Evolutionary conservation across 2,113 vertebrate genomes (phyloP).

Genomic region (Phainopepla nitens): DNA sequence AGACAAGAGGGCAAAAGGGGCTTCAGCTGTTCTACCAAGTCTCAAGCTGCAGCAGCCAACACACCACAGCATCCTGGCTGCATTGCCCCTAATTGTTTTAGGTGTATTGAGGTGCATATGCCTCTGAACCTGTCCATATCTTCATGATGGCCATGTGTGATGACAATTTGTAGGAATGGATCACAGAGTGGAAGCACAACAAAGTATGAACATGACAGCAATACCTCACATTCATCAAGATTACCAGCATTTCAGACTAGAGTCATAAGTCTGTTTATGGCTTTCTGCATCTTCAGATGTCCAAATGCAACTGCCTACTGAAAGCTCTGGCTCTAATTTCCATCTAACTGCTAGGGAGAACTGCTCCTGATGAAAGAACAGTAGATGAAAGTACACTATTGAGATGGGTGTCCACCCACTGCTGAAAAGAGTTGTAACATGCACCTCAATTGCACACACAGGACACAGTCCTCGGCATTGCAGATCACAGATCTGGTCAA

Average conservation of each 20-base stretch:
- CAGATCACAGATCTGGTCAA: background rate
- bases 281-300: background rate
- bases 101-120: background rate
- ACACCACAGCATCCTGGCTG: background rate
- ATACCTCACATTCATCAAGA: background rate
- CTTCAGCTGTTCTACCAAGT: background rate
- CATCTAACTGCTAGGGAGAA: background rate
- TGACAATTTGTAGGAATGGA: background rate
- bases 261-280: background rate
- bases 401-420: background rate
- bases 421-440: background rate
- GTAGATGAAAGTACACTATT: background rate
- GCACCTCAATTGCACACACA: background rate
- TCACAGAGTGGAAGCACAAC: background rate
- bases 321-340: background rate
- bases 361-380: background rate
- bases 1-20: background rate
- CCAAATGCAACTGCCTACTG: background rate
- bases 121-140: background rate
- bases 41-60: background rate
- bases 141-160: background rate
- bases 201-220: background rate
- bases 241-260: background rate
- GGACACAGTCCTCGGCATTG: background rate
- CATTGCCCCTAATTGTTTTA: background rate